phyloP scores from a whole-genome alignment of 2,888 invertebrate genomes.

The Standfussiana lucernea region DNA sequence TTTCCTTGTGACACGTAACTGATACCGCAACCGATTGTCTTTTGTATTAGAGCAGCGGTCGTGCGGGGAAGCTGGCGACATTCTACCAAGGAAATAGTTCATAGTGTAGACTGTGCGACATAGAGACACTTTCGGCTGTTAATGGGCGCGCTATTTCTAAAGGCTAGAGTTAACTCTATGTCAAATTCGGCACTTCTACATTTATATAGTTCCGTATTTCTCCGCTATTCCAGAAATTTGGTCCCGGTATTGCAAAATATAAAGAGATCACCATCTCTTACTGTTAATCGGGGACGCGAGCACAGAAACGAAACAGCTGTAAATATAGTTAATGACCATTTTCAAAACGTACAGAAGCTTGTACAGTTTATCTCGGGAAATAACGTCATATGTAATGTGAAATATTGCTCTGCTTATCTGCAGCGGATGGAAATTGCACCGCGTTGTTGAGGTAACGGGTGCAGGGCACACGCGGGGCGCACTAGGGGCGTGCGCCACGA shows the following conservation, averaged over 20 bases:
- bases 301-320: slow-evolving; percentile 3
- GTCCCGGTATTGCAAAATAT: neutral
- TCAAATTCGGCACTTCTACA: slow-evolving; percentile 2
- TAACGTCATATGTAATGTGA: slow-evolving; percentile 75
- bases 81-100: slow-evolving; percentile 26
- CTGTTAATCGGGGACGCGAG: neutral
- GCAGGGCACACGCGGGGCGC: slow-evolving; percentile 28
- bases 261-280: slow-evolving; percentile 14
- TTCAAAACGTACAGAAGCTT: slow-evolving; percentile 38
- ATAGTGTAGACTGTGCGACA: slow-evolving; percentile 11
- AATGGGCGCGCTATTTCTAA: neutral
- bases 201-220: slow-evolving; percentile 5
- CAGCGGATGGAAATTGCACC: slow-evolving; percentile 79
- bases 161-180: slow-evolving; percentile 12
- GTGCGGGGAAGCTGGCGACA: slow-evolving; percentile 26
- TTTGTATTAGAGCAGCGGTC: slow-evolving; percentile 38
- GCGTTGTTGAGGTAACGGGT: slow-evolving; percentile 66
- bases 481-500: slow-evolving; percentile 65
- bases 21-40: slow-evolving; percentile 38
- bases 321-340: slow-evolving; percentile 52
- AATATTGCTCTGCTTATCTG: slow-evolving; percentile 83
- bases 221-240: neutral
- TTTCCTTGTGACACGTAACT: slow-evolving; percentile 37
- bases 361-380: slow-evolving; percentile 72
- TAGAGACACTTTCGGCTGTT: neutral